Conservation (phyloP, 2,888 invertebrate genomes). For the Lithophane leautieri region DNA sequence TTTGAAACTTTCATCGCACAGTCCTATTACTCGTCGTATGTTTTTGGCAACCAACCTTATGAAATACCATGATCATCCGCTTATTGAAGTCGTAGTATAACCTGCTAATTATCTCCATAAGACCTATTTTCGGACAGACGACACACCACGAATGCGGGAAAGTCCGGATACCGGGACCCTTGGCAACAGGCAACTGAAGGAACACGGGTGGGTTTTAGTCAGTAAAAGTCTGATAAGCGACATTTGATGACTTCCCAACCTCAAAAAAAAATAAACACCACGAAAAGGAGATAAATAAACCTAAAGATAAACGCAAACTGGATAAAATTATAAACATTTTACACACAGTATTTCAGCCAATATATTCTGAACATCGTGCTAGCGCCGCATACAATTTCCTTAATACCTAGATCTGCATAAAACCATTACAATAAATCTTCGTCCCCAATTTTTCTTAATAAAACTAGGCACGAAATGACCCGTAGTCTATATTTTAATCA, state of each 20-base stretch:
- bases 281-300: background rate
- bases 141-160: background rate
- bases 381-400: slow-evolving; percentile 22
- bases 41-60: background rate
- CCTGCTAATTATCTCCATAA: no score
- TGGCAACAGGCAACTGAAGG: no score
- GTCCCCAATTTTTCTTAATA: slow-evolving; percentile 46
- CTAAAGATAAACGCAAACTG: background rate
- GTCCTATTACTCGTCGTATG: background rate
- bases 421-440: slow-evolving; percentile 48
- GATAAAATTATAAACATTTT: slow-evolving; percentile 1
- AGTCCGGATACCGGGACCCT: no score
- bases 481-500: slow-evolving; percentile 51
- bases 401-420: slow-evolving; percentile 40
- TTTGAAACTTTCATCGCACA: background rate
- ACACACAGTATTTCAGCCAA: background rate
- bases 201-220: no score
- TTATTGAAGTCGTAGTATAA: no score
- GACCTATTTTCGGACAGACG: background rate
- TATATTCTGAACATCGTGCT: slow-evolving; percentile 8
- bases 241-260: no score
- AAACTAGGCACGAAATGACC: slow-evolving; percentile 46
- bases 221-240: no score
- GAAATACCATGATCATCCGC: background rate
- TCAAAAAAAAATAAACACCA: no score